phyloP scores from a whole-genome alignment of 2,113 vertebrate genomes.

The Trochalopteron elliotii region DNA sequence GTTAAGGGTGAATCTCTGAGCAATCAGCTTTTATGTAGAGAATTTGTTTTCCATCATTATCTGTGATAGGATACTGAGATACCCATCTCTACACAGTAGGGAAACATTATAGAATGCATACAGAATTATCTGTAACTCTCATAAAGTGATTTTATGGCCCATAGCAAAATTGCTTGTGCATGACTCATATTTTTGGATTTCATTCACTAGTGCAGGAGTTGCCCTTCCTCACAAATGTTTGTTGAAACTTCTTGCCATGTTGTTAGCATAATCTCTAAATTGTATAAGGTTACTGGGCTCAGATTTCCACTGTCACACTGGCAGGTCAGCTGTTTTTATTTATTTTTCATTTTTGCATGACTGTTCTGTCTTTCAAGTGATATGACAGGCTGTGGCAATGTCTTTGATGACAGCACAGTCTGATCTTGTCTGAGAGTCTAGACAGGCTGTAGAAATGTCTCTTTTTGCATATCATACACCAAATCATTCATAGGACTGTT shows the following conservation, averaged over 20 bases:
- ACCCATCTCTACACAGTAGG: slow-evolving; percentile 67
- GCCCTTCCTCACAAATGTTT: slow-evolving; percentile 48
- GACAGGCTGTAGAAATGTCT: slow-evolving; percentile 64
- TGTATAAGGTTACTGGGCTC: slow-evolving; percentile 52
- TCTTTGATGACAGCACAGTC: slow-evolving; percentile 51
- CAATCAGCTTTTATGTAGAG: slow-evolving; percentile 67
- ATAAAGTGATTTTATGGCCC: slow-evolving; percentile 72
- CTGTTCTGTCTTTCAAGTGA: slow-evolving; percentile 60
- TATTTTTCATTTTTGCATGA: slow-evolving; percentile 64
- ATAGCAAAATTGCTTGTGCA: slow-evolving; percentile 68
- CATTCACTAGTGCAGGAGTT: slow-evolving; percentile 60
- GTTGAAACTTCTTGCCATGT: slow-evolving; percentile 61
- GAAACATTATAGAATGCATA: slow-evolving; percentile 68
- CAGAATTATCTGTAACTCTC: slow-evolving; percentile 69
- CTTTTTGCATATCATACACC: slow-evolving; percentile 60
- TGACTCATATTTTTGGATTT: slow-evolving; percentile 68
- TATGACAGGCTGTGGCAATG: slow-evolving; percentile 61
- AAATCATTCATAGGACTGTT: slow-evolving; percentile 57
- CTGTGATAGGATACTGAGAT: slow-evolving; percentile 65
- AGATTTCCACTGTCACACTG: slow-evolving; percentile 41
- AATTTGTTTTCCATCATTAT: slow-evolving; percentile 72
- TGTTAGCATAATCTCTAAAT: slow-evolving; percentile 68
- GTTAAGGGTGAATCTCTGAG: slow-evolving; percentile 54
- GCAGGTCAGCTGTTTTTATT: slow-evolving; percentile 66
- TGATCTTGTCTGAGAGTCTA: slow-evolving; percentile 71